Evolutionary conservation across 2,797 vertebrate genomes (phyloP).

Genomic region (Spinus olivaceus): DNA sequence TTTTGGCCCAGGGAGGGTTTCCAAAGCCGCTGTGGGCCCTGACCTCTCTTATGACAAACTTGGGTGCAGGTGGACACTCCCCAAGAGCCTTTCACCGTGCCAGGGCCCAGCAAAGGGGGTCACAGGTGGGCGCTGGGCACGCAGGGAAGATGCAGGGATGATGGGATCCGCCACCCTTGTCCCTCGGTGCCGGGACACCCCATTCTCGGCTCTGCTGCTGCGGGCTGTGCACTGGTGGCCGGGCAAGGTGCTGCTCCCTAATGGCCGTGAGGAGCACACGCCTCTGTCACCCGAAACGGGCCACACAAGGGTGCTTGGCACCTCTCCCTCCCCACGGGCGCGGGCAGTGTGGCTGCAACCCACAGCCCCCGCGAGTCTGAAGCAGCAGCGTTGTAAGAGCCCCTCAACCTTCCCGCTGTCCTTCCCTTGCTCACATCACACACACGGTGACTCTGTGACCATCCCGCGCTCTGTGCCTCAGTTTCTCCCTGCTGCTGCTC

Average conservation of each 20-base stretch:
- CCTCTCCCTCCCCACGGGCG: neutral
- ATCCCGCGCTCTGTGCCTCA: neutral
- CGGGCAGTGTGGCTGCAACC: neutral
- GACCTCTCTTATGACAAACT: too few species aligned
- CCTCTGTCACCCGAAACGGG: neutral
- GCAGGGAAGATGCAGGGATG: neutral
- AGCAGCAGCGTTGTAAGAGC: neutral
- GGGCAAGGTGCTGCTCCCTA: constrained; percentile 2
- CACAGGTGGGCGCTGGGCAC: rapidly evolving
- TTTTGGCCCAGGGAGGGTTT: neutral
- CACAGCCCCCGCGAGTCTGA: neutral
- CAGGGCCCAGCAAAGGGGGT: neutral
- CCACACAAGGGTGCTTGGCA: neutral
- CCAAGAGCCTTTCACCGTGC: neutral
- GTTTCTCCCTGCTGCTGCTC: neutral
- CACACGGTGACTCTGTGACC: neutral
- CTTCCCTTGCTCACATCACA: neutral
- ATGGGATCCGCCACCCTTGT: neutral
- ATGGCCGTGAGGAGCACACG: neutral
- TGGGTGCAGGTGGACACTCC: too few species aligned
- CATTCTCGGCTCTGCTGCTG: neutral
- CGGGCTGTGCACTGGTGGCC: neutral
- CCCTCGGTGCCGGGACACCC: neutral
- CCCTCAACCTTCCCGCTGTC: too few species aligned
- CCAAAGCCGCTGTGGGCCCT: neutral